phyloP scores from a whole-genome alignment of 1,140 invertebrate genomes.

The Psix sp. region DNA sequence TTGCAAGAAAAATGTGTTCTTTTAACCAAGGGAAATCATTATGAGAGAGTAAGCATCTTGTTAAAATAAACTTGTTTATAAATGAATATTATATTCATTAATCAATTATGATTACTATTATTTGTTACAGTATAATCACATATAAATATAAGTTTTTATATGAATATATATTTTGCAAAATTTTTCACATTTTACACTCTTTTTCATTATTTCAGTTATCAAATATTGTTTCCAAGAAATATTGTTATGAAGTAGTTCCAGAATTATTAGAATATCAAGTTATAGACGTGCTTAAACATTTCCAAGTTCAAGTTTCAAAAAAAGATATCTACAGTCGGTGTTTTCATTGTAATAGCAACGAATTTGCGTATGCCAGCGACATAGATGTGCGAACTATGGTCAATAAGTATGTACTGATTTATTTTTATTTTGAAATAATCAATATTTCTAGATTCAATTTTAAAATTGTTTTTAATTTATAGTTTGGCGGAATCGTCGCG shows the following conservation, averaged over 20 bases:
- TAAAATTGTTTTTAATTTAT: not conserved
- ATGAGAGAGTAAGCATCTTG: slow-evolving; percentile 66
- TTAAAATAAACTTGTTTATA: no score
- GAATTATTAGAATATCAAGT: slow-evolving; percentile 78
- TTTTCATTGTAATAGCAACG: slow-evolving; percentile 80
- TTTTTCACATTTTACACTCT: no score
- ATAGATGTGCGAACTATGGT: slow-evolving; percentile 73
- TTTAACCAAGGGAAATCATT: slow-evolving; percentile 78
- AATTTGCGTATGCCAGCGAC: slow-evolving; percentile 76
- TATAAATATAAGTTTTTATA: no score
- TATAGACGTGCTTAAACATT: slow-evolving; percentile 80
- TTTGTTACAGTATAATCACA: no score
- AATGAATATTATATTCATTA: no score
- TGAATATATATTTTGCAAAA: no score
- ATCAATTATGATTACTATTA: no score
- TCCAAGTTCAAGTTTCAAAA: slow-evolving; percentile 79
- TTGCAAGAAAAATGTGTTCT: slow-evolving; percentile 78
- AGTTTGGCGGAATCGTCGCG: slow-evolving; percentile 3
- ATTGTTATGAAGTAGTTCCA: slow-evolving; percentile 77
- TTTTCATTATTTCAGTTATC: slow-evolving; percentile 71
- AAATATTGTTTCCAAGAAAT: slow-evolving; percentile 71
- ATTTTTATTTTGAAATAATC: no score
- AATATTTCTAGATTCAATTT: no score
- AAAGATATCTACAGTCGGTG: slow-evolving; percentile 83
- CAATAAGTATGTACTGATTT: slow-evolving; percentile 55